Evolutionary conservation across 1,140 invertebrate genomes (phyloP).

Genomic region (Harpegnathos saltator): DNA sequence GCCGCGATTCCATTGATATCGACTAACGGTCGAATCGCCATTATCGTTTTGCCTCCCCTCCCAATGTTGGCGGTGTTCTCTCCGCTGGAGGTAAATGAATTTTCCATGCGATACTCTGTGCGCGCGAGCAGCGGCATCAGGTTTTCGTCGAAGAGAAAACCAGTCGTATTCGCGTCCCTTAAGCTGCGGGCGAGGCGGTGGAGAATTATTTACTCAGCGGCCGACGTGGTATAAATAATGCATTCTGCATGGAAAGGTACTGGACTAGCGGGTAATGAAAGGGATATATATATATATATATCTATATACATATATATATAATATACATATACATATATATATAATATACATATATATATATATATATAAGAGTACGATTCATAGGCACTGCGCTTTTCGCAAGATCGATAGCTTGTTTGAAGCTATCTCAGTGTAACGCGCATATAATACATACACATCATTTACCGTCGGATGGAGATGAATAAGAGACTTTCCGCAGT

Average conservation of each 20-base stretch:
- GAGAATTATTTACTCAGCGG: constrained; percentile 14
- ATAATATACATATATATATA: no score
- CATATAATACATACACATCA: no score
- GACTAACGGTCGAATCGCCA: neutral
- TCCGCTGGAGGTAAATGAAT: neutral
- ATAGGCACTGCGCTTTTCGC: neutral
- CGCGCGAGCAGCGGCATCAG: no score
- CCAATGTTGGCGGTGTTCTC: constrained; percentile 9
- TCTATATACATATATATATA: neutral
- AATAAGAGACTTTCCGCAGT: neutral
- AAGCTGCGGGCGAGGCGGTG: neutral
- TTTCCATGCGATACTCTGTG: neutral
- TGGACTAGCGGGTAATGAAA: neutral
- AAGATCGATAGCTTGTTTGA: neutral
- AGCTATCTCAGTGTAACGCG: no score
- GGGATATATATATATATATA: no score
- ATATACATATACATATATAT: no score
- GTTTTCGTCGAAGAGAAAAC: neutral
- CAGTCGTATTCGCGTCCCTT: neutral
- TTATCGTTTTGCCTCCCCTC: neutral
- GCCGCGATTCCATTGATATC: constrained; percentile 4
- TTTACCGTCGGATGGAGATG: neutral
- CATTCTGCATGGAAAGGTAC: neutral
- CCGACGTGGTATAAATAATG: constrained; percentile 13
- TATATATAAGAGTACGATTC: neutral